Conservation (phyloP, 2,113 vertebrate genomes). For the Dolichotis patagonum region DNA sequence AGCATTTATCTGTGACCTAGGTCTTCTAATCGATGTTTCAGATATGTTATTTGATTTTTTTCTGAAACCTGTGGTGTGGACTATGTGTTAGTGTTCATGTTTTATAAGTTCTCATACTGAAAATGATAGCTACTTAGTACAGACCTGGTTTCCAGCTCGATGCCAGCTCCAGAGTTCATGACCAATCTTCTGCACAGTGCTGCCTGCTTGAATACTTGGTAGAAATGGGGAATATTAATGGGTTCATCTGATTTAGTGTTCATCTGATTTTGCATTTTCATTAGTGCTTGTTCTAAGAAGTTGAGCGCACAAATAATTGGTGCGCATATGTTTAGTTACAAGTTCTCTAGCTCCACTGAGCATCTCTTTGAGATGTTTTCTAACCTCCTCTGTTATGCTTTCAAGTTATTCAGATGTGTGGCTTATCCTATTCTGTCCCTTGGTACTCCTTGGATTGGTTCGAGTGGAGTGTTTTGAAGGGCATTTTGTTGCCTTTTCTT, state of each 20-base stretch:
- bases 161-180: not conserved
- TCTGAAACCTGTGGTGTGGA: not conserved
- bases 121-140: not conserved
- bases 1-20: slow-evolving; percentile 10
- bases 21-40: not conserved
- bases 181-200: not conserved
- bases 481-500: not conserved
- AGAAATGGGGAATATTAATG: not conserved
- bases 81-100: not conserved
- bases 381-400: not conserved
- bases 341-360: not conserved
- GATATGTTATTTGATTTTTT: not conserved
- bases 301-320: not conserved
- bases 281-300: not conserved
- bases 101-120: not conserved
- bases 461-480: not conserved
- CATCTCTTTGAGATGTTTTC: not conserved
- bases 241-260: not conserved
- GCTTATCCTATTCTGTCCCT: not conserved
- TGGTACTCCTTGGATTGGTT: not conserved
- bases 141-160: not conserved
- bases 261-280: not conserved
- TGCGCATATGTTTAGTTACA: not conserved
- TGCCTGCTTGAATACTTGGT: not conserved
- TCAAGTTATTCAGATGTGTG: not conserved